Evolutionary conservation across 2,113 vertebrate genomes (phyloP), one percentile per base, ranked within the genome.

Genomic region (Symphodus melops): DNA sequence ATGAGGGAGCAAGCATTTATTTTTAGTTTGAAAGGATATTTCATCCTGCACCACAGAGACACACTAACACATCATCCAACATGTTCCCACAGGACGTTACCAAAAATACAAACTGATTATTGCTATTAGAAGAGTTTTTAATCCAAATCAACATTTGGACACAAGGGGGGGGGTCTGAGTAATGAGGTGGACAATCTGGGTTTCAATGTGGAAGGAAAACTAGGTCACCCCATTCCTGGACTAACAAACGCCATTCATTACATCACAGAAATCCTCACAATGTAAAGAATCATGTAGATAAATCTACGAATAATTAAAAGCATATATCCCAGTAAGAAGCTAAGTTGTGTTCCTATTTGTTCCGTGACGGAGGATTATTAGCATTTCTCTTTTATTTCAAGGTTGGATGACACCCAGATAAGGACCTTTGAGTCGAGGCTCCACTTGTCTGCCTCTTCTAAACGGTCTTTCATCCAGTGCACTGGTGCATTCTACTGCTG

Each of bases 111-210:
- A 81, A 71, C 42, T 51, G 41, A 72, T 79, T 68, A 67, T 64
- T 42, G 23, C 28, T 52, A 75, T 68, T 59, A 33, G 44, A 56
- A 51, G 33, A 25, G 20, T 21, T 68, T 76, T 56, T 68, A 77
- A 68, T 61, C 21, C 20, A 68, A 75, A 77, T 39, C 53, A 74
- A 62, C 68, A 54, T 0, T 55, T 44, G 39, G 60, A 33, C 25
- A 23, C 70, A 74, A n/a, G 21, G 69, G 46, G 28, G 28, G 28
- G 28, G 41, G 49, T 57, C 65, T 65, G 60, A 74, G 61, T 76
- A 83, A 86, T 86, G 75, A 88, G 76, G 78, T 11, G 72, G 77
- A 80, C 72, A 80, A 72, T 80, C 86, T 79, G 67, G 71, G 81
- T 68, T 83, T 41, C 20, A 55, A 68, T 68, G 74, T 79, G 68